Base-by-base conservation (phyloP, 1,140 invertebrate genomes). In the Bombus confusus region DNA sequence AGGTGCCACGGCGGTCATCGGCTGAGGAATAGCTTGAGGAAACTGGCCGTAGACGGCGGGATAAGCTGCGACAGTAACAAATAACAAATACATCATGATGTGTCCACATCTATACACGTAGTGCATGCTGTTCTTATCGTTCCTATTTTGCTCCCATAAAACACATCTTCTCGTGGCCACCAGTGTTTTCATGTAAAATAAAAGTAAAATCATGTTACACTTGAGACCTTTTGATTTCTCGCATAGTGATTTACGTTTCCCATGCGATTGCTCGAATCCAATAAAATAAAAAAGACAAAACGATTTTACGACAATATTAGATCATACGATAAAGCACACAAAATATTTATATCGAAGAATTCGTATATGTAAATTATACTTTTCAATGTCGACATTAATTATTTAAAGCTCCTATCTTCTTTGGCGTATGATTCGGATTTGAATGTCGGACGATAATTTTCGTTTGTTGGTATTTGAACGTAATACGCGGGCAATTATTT, bases 21-120 rank as follows among this genome's bases (percentile, higher is more conserved):
- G 98, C 95, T 98, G 98, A 93, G 98, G 97, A 93, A 99, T 97
- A 93, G 98, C 98, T 96, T 99, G 98, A 95, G 98, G 98, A 96
- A 98, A 98, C 96, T 99, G 98, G 94, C 98, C 97, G 96, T 99
- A 99, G 94, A 98, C 98, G 95, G 98, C 97, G 94, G 98, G 98
- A 95, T 98, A 99, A 96, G 98, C 98, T 97, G 98, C 96, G 96
- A 97, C 95, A 96, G 95, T 95, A 95, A 95, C 94, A 95, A 95
- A 95, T 94, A 94, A 95, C 93, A 91, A 81, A 87, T 91, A 93
- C 94, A 91, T 91, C 89, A 88, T 91, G 86, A 91, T 86, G 80
- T 90, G 86, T 91, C 76, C 91, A 94, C 92, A 94, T 91, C 90
- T 86, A 93, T 85, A 93, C 89, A 91, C 86, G 86, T 80, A 88